Conservation (phyloP, 1,140 invertebrate genomes). For the Lanistes nyassanus region DNA sequence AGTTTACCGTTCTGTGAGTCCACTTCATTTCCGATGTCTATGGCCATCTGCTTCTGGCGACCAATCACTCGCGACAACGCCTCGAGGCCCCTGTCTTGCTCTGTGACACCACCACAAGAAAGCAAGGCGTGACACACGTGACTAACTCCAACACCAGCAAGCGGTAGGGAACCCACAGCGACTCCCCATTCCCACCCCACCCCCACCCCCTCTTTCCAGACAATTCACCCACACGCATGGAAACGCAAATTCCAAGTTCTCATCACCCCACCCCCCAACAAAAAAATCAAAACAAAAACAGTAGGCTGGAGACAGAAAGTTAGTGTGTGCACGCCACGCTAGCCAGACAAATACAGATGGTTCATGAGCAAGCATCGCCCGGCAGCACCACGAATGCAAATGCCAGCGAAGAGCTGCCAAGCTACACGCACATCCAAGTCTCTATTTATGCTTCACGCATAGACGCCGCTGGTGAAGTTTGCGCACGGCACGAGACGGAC, state of each 20-base stretch:
- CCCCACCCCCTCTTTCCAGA: conserved; percentile 36
- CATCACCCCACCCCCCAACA: neutral
- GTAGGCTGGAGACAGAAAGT: no score
- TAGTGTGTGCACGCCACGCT: no score
- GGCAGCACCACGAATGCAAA: no score
- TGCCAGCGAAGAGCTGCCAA: no score
- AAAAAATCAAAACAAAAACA: neutral
- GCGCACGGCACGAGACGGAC: no score
- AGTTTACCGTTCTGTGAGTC: conserved; percentile 80
- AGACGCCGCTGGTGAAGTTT: no score
- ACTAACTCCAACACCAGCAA: neutral
- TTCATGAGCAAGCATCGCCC: no score
- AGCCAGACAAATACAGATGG: no score
- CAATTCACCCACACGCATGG: conserved; percentile 2
- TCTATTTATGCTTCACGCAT: no score
- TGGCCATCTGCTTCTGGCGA: conserved; percentile 81
- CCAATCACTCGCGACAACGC: conserved; percentile 80
- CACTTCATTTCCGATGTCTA: conserved; percentile 80
- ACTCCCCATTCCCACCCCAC: neutral
- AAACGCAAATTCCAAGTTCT: neutral
- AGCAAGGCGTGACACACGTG: neutral
- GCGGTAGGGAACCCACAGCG: neutral
- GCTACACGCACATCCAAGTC: no score
- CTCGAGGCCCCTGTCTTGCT: conserved; percentile 82
- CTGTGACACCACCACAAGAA: conserved; percentile 60